A percentile compares a stretch with the other conserved stretches of the same genome.
Evolutionary conservation across 2,113 vertebrate genomes (phyloP).

Genomic region (Brachirus orientalis): DNA sequence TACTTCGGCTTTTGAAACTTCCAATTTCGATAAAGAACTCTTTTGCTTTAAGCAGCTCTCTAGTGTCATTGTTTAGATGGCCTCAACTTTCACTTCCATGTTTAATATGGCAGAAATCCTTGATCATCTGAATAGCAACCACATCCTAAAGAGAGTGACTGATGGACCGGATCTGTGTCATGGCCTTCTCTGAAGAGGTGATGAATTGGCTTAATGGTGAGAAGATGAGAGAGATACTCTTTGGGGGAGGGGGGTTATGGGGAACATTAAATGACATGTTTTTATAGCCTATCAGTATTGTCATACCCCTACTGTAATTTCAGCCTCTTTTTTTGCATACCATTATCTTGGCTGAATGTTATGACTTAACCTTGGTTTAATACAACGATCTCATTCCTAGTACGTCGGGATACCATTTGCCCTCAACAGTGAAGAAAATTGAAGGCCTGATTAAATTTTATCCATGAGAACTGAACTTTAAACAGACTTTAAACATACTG

Average conservation of each 20-base stretch:
- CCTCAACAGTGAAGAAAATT: slow-evolving; percentile 9
- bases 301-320: slow-evolving; percentile 65
- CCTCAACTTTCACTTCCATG: slow-evolving; percentile 22
- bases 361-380: slow-evolving; percentile 67
- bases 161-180: slow-evolving; percentile 64
- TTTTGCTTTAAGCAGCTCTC: slow-evolving; percentile 34
- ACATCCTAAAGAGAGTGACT: slow-evolving; percentile 56
- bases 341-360: slow-evolving; percentile 65
- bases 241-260: slow-evolving; percentile 29
- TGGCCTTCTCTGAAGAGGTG: slow-evolving; percentile 68
- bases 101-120: slow-evolving; percentile 58
- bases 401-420: slow-evolving; percentile 33
- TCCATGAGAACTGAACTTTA: background rate
- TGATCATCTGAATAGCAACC: slow-evolving; percentile 46
- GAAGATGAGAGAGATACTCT: slow-evolving; percentile 52
- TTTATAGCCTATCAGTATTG: slow-evolving; percentile 78
- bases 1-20: slow-evolving; percentile 23
- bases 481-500: background rate
- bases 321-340: slow-evolving; percentile 64
- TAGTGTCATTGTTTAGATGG: slow-evolving; percentile 40
- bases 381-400: slow-evolving; percentile 36
- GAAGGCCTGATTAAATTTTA: background rate
- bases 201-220: slow-evolving; percentile 78
- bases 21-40: slow-evolving; percentile 14
- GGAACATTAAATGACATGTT: slow-evolving; percentile 72